Evolutionary conservation across 2,797 vertebrate species (phyloP).

Genomic region (Denticeps clupeoides): DNA sequence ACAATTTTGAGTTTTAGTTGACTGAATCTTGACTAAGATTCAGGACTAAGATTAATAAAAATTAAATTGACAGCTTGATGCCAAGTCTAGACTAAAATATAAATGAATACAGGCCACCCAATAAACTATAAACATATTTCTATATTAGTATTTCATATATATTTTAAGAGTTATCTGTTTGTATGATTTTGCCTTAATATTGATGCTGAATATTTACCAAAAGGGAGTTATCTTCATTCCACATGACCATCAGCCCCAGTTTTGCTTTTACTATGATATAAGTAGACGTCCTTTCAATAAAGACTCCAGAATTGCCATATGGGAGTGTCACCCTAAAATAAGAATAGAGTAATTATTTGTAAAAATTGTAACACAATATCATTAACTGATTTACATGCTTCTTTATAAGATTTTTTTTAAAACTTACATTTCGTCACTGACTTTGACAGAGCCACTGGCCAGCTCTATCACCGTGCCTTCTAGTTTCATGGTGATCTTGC

Average conservation of each 20-base stretch:
- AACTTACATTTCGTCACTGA: constrained; percentile 59
- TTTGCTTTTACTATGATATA: constrained; percentile 55
- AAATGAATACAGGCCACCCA: too few species aligned
- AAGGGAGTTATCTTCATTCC: constrained; percentile 72
- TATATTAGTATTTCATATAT: background rate
- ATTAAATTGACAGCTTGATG: too few species aligned
- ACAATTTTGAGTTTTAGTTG: too few species aligned
- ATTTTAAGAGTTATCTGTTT: constrained; percentile 4
- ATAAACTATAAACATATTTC: too few species aligned
- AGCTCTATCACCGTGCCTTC: constrained; percentile 55
- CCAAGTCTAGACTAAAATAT: too few species aligned
- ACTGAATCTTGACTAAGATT: too few species aligned
- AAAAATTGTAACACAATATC: background rate
- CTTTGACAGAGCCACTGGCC: constrained; percentile 28
- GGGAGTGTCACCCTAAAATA: constrained; percentile 55
- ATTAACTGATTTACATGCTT: too few species aligned
- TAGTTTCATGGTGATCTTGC: constrained; percentile 45
- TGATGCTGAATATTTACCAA: constrained; percentile 44
- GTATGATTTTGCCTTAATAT: background rate
- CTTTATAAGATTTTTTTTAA: background rate
- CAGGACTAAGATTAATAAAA: too few species aligned
- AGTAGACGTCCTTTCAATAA: constrained; percentile 44
- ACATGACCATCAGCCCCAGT: constrained; percentile 57
- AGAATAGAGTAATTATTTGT: background rate
- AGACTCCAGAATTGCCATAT: constrained; percentile 40